A percentile compares a stretch with the other conserved stretches of the same genome.
Conservation (phyloP, 2,888 invertebrate species). For the Ceramica pisi region DNA sequence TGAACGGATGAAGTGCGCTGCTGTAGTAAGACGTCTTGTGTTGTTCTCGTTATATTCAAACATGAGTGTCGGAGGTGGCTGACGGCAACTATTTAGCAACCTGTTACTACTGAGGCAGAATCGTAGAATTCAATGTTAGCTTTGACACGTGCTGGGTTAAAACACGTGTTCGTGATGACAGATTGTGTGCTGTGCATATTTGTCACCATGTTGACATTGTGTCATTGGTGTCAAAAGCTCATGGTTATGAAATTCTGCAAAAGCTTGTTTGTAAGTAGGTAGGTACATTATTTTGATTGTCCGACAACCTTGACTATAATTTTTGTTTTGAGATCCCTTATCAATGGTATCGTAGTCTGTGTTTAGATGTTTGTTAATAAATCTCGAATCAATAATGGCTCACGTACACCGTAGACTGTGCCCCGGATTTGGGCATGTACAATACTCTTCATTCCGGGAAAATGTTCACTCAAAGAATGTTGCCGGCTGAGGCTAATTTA, state of each 20-base stretch:
- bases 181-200: background rate
- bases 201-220: background rate
- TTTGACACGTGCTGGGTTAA: constrained; percentile 15
- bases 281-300: background rate
- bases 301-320: background rate
- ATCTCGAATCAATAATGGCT: too few relatives aligned
- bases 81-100: constrained; percentile 17
- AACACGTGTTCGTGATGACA: constrained; percentile 8
- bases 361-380: too few relatives aligned
- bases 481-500: background rate
- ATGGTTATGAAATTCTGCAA: background rate
- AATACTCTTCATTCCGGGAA: too few relatives aligned
- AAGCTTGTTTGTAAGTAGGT: background rate
- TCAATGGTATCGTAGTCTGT: background rate
- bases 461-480: background rate
- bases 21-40: too few relatives aligned
- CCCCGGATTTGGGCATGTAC: too few relatives aligned
- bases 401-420: too few relatives aligned
- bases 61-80: background rate
- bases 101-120: background rate
- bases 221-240: constrained; percentile 1
- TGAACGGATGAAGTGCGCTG: too few relatives aligned
- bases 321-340: background rate
- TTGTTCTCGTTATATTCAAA: background rate
- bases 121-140: background rate